Evolutionary conservation across 2,888 invertebrate species (phyloP).

Genomic region (Tuberolachnus salignus): DNA sequence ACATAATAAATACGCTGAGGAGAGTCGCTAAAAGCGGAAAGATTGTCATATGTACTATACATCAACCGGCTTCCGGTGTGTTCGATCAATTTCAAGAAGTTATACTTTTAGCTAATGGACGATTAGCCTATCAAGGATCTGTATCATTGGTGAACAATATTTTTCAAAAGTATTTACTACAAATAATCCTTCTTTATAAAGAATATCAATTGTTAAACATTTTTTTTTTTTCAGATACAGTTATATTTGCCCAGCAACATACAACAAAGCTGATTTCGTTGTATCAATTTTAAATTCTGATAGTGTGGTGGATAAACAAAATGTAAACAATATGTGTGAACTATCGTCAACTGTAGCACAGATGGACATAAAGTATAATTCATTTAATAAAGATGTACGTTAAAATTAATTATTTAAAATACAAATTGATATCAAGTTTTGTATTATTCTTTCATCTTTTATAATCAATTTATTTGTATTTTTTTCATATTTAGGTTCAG

Average conservation of each 20-base stretch:
- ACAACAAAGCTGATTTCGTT: slow-evolving; percentile 45
- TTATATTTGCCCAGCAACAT: slow-evolving; percentile 35
- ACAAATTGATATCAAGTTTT: neutral
- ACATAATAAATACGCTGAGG: slow-evolving; percentile 75
- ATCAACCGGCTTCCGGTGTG: slow-evolving; percentile 58
- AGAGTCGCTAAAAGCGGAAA: slow-evolving; percentile 65
- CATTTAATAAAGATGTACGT: slow-evolving; percentile 38
- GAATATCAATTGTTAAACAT: no score
- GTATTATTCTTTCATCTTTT: neutral
- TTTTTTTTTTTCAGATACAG: slow-evolving; percentile 23
- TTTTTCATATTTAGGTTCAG: slow-evolving; percentile 14
- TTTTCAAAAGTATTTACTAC: slow-evolving; percentile 38
- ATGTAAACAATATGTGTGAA: slow-evolving; percentile 38
- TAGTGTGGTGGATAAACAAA: neutral
- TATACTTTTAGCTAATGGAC: slow-evolving; percentile 56
- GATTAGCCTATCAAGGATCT: slow-evolving; percentile 57
- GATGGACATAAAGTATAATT: slow-evolving; percentile 39
- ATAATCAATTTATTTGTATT: neutral
- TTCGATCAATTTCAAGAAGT: slow-evolving; percentile 58
- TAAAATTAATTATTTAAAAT: slow-evolving; percentile 1
- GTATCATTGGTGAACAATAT: slow-evolving; percentile 50
- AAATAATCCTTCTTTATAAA: neutral
- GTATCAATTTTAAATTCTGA: slow-evolving; percentile 47
- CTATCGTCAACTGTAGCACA: slow-evolving; percentile 26
- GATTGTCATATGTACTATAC: slow-evolving; percentile 58